A percentile compares a stretch with the other conserved stretches of the same genome.
Evolutionary conservation across 2,888 invertebrate genomes (phyloP).

Genomic region (Agonum fuliginosum): DNA sequence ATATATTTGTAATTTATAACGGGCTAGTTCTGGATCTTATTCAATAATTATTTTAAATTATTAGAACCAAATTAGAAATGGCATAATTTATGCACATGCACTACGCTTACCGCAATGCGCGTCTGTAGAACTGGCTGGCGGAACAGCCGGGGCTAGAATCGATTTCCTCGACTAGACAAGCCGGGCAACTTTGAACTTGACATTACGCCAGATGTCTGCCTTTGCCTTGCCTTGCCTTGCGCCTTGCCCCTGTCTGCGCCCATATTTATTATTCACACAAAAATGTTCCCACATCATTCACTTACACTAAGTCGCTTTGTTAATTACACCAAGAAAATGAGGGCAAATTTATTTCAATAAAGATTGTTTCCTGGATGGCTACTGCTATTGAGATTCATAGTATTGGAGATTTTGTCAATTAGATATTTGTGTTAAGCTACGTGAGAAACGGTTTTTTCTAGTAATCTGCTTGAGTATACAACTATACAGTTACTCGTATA

Average conservation of each 20-base stretch:
- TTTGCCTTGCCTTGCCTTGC: background rate
- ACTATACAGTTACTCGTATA: conserved; percentile 7
- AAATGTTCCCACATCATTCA: background rate
- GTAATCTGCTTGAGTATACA: no score
- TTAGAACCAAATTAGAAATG: background rate
- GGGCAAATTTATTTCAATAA: no score
- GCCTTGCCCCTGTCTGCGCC: background rate
- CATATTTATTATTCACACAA: background rate
- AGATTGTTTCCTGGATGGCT: no score
- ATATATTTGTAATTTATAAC: no score
- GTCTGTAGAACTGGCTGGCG: conserved; percentile 2
- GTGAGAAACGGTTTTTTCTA: no score
- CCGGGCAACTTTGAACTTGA: conserved; percentile 51
- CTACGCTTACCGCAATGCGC: conserved; percentile 34
- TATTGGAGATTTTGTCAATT: no score
- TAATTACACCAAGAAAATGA: background rate
- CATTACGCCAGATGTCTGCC: conserved; percentile 31
- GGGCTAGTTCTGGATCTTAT: no score
- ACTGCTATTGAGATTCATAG: no score
- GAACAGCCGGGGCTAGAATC: conserved; percentile 32
- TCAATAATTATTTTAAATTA: no score
- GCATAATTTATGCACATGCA: background rate
- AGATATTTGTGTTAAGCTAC: no score
- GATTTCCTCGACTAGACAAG: conserved; percentile 40
- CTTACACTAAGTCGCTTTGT: background rate